These are phyloP conservation scores for Drosophila merina DNA, from an alignment of 2,888 invertebrate genomes.

Conservation along the genomic window DNA sequence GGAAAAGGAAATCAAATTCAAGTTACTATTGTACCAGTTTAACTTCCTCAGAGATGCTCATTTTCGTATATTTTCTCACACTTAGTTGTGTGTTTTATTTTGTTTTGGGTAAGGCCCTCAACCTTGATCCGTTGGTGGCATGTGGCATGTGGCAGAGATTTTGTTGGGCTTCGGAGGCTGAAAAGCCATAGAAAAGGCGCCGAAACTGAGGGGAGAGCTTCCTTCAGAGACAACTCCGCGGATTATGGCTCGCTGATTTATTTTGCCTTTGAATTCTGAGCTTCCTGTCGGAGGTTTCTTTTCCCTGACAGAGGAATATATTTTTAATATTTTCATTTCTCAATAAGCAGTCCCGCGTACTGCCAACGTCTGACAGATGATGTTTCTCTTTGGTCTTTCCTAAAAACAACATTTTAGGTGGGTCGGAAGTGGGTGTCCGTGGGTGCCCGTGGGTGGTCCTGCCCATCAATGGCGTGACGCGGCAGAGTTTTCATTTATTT, in stretches of 20 bases:
- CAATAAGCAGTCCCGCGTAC: conserved; percentile 34
- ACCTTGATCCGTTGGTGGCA: conserved; percentile 31
- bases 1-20: conserved; percentile 16
- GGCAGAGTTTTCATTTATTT: conserved; percentile 39
- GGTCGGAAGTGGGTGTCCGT: conserved; percentile 1
- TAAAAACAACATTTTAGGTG: conserved; percentile 28
- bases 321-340: conserved; percentile 45
- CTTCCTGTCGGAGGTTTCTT: conserved; percentile 4
- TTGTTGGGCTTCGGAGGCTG: neutral
- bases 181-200: conserved; percentile 17
- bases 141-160: conserved; percentile 37
- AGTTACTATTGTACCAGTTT: neutral
- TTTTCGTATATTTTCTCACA: conserved; percentile 2
- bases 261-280: conserved; percentile 26
- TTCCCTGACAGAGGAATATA: conserved; percentile 24
- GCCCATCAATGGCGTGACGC: conserved; percentile 54
- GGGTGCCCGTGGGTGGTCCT: conserved; percentile 19
- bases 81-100: neutral
- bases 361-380: conserved; percentile 26
- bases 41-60: neutral
- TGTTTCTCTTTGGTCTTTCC: conserved; percentile 31
- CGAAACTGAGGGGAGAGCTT: conserved; percentile 4
- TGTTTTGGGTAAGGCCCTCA: conserved; percentile 10
- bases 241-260: conserved; percentile 39
- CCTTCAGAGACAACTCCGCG: conserved; percentile 27